Evolutionary conservation across 2,888 invertebrate species (phyloP), one percentile per base, ranked within the genome.

Genomic region (Cloeon dipterum): DNA sequence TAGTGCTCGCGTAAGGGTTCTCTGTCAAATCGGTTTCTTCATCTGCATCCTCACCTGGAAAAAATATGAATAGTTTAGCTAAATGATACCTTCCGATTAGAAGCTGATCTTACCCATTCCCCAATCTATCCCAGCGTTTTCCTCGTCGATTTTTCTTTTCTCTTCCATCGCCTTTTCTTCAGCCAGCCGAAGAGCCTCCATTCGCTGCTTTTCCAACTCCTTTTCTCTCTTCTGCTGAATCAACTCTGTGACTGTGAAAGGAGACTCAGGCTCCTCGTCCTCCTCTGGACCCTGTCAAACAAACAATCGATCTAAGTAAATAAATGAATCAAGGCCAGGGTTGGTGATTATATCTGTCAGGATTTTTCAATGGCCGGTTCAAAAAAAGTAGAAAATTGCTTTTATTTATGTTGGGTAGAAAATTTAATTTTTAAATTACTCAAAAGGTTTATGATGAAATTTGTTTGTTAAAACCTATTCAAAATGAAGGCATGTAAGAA

Each of bases 251-350:
- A 85, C 66, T 0, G 75, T 65, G 3, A 82, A 57, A 42, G 77
- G 74, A 1, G 83, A 79, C 58, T 91, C 91, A 3, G 74, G 74
- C 53, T 93, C 89, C 43, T 70, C 65, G 51, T 93, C 93, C 34
- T 75, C 76, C 11, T 68, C 66, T 1, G 94, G 94, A 1, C 93
- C 91, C 7, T 33, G 7, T 17, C 20, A 20, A 37, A 20, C 14
- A 26, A 36, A 2, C 29, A 26, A n/a, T n/a, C n/a, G n/a, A n/a
- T n/a, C n/a, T n/a, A n/a, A n/a, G n/a, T n/a, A n/a, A n/a, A n/a
- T n/a, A n/a, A n/a, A n/a, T n/a, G n/a, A n/a, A n/a, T n/a, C n/a
- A n/a, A n/a, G n/a, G n/a, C n/a, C n/a, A n/a, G n/a, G n/a, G n/a
- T n/a, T n/a, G n/a, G n/a, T n/a, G n/a, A n/a, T n/a, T n/a, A n/a